A percentile compares a stretch with the other conserved stretches of the same genome.
Conservation (phyloP, 2,888 invertebrate genomes). For the Balanococcus diminutus region DNA sequence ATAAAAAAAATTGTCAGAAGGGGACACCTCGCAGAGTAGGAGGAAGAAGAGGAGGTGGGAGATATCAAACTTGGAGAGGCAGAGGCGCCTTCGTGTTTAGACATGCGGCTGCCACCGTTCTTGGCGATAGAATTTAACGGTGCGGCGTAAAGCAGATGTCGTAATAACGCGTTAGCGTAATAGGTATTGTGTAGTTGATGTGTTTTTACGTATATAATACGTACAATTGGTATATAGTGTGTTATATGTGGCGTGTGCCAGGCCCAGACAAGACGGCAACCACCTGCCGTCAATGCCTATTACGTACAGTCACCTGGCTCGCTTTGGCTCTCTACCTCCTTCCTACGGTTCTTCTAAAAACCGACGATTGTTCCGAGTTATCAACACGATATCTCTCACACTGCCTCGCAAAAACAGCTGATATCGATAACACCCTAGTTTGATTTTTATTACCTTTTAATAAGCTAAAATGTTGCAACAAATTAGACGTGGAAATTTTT, state of each 20-base stretch:
- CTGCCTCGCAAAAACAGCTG: neutral
- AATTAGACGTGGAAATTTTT: neutral
- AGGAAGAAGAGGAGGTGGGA: neutral
- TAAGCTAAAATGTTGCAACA: neutral
- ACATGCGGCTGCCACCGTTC: slow-evolving; percentile 19
- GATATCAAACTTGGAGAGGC: neutral
- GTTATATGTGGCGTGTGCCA: slow-evolving; percentile 48
- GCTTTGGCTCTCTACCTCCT: neutral
- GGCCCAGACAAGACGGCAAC: slow-evolving; percentile 51
- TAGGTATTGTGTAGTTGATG: neutral
- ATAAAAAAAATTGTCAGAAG: neutral
- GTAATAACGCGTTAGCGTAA: slow-evolving; percentile 40
- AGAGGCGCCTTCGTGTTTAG: neutral
- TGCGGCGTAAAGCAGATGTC: slow-evolving; percentile 49
- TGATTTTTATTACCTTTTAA: slow-evolving; percentile 4
- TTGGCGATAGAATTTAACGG: slow-evolving; percentile 52
- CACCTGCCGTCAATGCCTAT: slow-evolving; percentile 54
- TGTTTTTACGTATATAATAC: slow-evolving; percentile 23
- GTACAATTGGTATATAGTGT: neutral
- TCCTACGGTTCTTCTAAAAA: neutral
- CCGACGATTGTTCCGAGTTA: neutral
- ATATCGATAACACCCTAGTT: slow-evolving; percentile 22
- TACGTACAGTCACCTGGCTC: slow-evolving; percentile 48
- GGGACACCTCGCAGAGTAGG: neutral
- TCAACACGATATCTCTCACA: neutral